phyloP scores from a whole-genome alignment of 2,113 vertebrate species.

The Scophthalmus maximus region DNA sequence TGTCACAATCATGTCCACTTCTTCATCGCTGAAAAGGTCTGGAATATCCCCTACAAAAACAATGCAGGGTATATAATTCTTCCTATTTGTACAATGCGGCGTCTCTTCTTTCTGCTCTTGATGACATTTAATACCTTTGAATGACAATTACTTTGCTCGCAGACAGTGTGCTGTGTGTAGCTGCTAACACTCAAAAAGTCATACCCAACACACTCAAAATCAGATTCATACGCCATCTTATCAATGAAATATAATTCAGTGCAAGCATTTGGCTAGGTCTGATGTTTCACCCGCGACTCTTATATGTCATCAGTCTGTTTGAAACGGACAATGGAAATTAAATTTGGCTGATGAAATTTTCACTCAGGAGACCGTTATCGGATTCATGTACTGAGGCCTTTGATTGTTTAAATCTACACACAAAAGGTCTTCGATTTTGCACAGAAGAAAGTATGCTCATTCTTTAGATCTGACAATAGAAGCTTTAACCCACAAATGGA shows the following conservation, averaged over 20 bases:
- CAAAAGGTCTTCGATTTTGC: background rate
- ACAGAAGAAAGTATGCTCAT: background rate
- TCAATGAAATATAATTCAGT: background rate
- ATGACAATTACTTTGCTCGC: too few species aligned
- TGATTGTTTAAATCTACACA: background rate
- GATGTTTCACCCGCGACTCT: too few species aligned
- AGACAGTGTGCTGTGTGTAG: too few species aligned
- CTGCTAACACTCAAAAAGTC: background rate
- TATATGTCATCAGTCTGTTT: too few species aligned
- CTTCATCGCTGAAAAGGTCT: slow-evolving; percentile 82
- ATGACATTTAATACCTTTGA: too few species aligned
- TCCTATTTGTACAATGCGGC: background rate
- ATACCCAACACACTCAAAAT: background rate
- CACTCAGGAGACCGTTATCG: background rate
- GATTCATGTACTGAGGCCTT: background rate
- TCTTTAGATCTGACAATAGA: background rate
- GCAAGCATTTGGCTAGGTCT: background rate
- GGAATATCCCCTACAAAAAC: slow-evolving; percentile 77
- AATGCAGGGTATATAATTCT: background rate
- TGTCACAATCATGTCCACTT: slow-evolving; percentile 79
- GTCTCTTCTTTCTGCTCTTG: too few species aligned
- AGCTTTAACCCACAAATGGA: slow-evolving; percentile 1
- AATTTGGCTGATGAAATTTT: background rate
- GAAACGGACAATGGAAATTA: background rate
- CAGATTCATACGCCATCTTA: background rate